These are phyloP conservation scores for Poeciliopsis gracilis DNA, from an alignment of 2,797 vertebrate genomes.

Conservation along the genomic window DNA sequence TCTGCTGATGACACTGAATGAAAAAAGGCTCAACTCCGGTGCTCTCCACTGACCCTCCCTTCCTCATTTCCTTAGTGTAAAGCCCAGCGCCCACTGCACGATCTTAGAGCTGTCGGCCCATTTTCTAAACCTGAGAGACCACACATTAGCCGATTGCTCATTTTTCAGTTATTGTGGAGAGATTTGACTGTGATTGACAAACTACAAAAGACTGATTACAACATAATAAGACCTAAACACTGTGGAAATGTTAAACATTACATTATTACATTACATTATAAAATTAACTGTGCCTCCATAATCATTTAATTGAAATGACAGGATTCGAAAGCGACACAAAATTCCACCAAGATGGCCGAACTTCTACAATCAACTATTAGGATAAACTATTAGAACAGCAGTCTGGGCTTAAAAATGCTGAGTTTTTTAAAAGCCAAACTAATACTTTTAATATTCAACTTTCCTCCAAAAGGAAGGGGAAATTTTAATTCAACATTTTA, in stretches of 20 bases:
- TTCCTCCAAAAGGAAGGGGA: neutral
- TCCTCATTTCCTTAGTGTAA: too few species aligned
- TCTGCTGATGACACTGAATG: too few species aligned
- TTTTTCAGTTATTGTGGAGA: neutral
- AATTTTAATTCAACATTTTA: neutral
- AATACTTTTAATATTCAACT: neutral
- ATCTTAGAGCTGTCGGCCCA: too few species aligned
- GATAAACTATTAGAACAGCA: neutral
- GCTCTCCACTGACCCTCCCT: too few species aligned
- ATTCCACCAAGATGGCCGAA: neutral
- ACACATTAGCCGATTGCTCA: too few species aligned
- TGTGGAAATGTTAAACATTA: neutral
- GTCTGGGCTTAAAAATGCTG: neutral
- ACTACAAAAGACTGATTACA: neutral
- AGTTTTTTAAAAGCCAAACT: neutral
- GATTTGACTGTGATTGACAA: neutral
- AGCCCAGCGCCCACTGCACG: too few species aligned
- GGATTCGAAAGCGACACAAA: neutral
- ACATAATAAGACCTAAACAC: neutral
- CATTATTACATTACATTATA: too few species aligned
- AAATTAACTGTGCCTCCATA: neutral
- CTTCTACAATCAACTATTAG: neutral
- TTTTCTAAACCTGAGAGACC: too few species aligned
- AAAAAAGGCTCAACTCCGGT: too few species aligned
- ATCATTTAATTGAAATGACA: neutral